Conservation (phyloP, 2,888 invertebrate species). For the Pyrrhia umbra region DNA sequence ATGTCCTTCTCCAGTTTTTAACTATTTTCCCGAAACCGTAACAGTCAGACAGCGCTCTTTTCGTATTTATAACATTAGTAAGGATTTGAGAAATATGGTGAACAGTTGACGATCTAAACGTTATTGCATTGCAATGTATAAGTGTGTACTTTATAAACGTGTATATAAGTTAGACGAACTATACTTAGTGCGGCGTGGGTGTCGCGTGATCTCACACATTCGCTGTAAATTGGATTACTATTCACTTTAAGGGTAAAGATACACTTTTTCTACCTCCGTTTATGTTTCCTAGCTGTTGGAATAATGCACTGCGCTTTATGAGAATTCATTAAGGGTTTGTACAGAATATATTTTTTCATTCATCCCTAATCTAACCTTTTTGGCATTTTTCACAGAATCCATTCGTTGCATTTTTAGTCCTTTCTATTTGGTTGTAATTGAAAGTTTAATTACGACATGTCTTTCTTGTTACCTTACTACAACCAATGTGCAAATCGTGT, state of each 20-base stretch:
- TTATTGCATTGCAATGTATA: too few species aligned
- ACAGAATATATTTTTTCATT: not conserved
- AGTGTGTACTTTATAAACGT: not conserved
- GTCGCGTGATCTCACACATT: constrained; percentile 39
- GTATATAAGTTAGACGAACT: constrained; percentile 17
- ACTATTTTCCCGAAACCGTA: too few species aligned
- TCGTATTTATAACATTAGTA: too few species aligned
- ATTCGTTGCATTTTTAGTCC: too few species aligned
- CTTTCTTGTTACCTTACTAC: too few species aligned
- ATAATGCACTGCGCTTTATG: not conserved
- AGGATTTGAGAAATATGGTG: not conserved
- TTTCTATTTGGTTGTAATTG: too few species aligned
- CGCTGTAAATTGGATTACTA: constrained; percentile 56
- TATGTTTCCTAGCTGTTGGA: not conserved
- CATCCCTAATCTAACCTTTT: too few species aligned
- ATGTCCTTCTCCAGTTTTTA: too few species aligned
- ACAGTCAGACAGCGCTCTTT: too few species aligned
- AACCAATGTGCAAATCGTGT: too few species aligned
- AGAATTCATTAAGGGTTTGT: not conserved
- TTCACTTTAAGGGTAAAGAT: constrained; percentile 20
- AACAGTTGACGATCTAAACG: not conserved
- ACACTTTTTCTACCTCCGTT: not conserved
- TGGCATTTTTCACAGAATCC: too few species aligned
- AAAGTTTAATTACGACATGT: too few species aligned
- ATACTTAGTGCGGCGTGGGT: constrained; percentile 19